Evolutionary conservation across 2,888 invertebrate species (phyloP).

Genomic region (Tridacna gigas): DNA sequence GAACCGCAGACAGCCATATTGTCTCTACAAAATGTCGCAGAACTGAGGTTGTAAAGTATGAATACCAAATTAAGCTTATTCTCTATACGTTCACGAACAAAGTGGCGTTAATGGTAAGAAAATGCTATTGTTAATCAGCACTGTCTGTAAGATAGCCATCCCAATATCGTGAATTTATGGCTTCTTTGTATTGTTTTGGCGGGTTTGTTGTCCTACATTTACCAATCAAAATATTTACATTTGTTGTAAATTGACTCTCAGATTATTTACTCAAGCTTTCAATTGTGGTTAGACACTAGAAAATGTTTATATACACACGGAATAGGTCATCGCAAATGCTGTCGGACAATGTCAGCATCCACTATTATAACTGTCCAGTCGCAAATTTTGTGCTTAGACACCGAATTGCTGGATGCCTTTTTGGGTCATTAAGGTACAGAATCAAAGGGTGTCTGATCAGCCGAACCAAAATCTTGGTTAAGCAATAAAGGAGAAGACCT

Average conservation of each 20-base stretch:
- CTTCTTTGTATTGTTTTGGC: conserved; percentile 51
- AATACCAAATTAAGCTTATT: not conserved
- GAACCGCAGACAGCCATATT: conserved; percentile 66
- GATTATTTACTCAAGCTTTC: conserved; percentile 18
- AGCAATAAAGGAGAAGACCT: too few relatives aligned
- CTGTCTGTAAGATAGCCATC: not conserved
- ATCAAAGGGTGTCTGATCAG: too few relatives aligned
- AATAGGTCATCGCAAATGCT: too few relatives aligned
- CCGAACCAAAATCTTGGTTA: too few relatives aligned
- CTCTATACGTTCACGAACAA: not conserved
- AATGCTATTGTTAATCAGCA: not conserved
- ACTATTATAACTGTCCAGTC: too few relatives aligned
- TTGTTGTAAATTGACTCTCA: not conserved
- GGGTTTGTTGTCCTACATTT: conserved; percentile 45
- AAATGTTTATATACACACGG: not conserved
- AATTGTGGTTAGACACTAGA: not conserved
- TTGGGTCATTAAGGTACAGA: too few relatives aligned
- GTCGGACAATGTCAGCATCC: too few relatives aligned
- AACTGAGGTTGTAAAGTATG: conserved; percentile 21
- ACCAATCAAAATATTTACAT: conserved; percentile 45
- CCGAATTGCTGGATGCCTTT: too few relatives aligned
- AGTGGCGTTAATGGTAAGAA: conserved; percentile 50
- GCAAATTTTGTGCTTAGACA: too few relatives aligned
- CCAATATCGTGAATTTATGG: not conserved
- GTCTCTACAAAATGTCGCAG: conserved; percentile 58